These are phyloP conservation scores for Andricus quercusramuli DNA, from an alignment of 2,888 invertebrate genomes.

Conservation along the genomic window DNA sequence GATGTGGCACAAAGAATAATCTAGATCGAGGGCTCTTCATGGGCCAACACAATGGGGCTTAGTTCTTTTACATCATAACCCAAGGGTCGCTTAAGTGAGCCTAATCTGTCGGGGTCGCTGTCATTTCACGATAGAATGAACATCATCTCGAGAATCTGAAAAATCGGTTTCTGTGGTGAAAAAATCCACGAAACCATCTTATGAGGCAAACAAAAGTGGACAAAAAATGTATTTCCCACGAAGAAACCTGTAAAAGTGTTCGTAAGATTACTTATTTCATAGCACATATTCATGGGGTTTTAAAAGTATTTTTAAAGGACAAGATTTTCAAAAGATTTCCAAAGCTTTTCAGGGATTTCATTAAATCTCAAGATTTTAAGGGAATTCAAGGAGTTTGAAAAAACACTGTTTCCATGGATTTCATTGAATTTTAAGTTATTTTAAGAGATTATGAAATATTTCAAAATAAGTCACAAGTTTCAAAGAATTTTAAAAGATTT, in stretches of 20 bases:
- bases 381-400: no score
- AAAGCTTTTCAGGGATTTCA: no score
- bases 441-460: no score
- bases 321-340: no score
- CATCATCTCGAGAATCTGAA: slow-evolving; percentile 38
- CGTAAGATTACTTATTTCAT: no score
- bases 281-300: no score
- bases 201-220: background rate
- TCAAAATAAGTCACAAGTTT: no score
- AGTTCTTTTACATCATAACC: slow-evolving; percentile 61
- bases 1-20: slow-evolving; percentile 29
- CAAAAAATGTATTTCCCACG: background rate
- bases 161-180: background rate
- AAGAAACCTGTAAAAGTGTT: background rate
- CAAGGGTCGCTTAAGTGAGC: slow-evolving; percentile 54
- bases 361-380: no score
- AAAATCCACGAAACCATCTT: slow-evolving; percentile 2
- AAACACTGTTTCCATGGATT: no score
- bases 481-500: no score
- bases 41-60: slow-evolving; percentile 60
- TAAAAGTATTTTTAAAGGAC: no score
- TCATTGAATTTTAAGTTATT: no score
- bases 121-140: slow-evolving; percentile 51
- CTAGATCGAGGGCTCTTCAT: slow-evolving; percentile 39
- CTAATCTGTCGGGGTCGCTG: slow-evolving; percentile 54